Evolutionary conservation across 2,797 vertebrate genomes (phyloP).

Genomic region (Xiphophorus birchmanni): DNA sequence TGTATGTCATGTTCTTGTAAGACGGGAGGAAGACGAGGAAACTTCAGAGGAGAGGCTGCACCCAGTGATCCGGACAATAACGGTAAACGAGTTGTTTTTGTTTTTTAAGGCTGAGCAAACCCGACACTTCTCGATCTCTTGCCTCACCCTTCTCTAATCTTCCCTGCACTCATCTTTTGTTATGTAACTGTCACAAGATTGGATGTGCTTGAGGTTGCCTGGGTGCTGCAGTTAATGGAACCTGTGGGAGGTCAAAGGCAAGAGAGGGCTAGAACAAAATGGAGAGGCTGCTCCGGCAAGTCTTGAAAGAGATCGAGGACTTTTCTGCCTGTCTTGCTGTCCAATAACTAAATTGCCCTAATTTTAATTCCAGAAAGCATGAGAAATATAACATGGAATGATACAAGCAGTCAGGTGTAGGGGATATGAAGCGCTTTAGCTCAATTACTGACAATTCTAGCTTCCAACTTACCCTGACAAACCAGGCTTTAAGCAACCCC

Average conservation of each 20-base stretch:
- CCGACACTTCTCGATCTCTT: constrained; percentile 41
- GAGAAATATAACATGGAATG: not conserved
- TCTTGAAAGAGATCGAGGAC: constrained; percentile 33
- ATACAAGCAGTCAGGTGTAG: constrained; percentile 13
- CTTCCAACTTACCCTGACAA: constrained; percentile 62
- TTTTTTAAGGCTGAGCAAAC: constrained; percentile 43
- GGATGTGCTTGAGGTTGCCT: constrained; percentile 55
- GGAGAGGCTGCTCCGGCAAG: constrained; percentile 53
- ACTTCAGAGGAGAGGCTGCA: constrained; percentile 6
- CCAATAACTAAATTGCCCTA: not conserved
- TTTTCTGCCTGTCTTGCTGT: constrained; percentile 2
- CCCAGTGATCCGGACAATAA: constrained; percentile 27
- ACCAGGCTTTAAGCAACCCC: constrained; percentile 65
- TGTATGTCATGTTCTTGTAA: constrained; percentile 59
- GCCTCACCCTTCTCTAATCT: constrained; percentile 41
- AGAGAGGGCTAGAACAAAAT: constrained; percentile 46
- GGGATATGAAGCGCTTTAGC: constrained; percentile 51
- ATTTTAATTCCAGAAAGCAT: constrained; percentile 6
- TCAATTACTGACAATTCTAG: constrained; percentile 39
- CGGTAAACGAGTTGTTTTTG: constrained; percentile 34
- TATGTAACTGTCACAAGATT: constrained; percentile 57
- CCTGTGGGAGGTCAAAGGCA: constrained; percentile 66
- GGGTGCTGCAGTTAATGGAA: constrained; percentile 63
- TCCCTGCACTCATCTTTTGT: constrained; percentile 49
- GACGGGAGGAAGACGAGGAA: constrained; percentile 30